Evolutionary conservation across 2,797 vertebrate species (phyloP).

Genomic region (Spinus pinus): DNA sequence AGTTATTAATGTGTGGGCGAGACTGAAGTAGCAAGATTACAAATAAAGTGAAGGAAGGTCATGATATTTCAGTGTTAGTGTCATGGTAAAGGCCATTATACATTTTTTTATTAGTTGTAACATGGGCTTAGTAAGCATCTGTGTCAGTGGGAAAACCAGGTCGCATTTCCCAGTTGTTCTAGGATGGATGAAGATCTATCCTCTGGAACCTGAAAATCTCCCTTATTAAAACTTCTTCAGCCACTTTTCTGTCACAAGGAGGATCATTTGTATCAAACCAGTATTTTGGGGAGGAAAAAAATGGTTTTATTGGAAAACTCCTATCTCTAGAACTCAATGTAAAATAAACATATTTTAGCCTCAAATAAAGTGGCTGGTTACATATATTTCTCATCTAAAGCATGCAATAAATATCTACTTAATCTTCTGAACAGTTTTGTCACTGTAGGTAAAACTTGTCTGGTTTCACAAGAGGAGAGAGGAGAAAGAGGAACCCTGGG

Average conservation of each 20-base stretch:
- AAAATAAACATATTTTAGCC: neutral
- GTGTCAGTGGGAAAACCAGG: neutral
- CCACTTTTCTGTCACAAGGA: neutral
- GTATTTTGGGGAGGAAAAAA: neutral
- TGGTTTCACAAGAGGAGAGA: neutral
- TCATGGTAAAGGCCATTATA: neutral
- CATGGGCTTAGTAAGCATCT: neutral
- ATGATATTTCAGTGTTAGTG: neutral
- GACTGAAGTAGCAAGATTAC: neutral
- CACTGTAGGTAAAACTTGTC: neutral
- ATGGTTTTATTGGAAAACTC: neutral
- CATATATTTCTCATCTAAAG: neutral
- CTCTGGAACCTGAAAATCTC: neutral
- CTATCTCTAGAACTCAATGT: neutral
- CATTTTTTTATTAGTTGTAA: neutral
- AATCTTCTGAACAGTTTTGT: neutral
- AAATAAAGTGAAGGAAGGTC: neutral
- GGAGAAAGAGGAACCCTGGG: neutral
- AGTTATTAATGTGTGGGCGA: neutral
- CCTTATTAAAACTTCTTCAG: neutral
- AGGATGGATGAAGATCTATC: neutral
- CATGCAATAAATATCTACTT: neutral
- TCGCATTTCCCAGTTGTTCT: rapidly evolving
- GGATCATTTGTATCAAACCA: neutral
- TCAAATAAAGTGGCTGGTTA: neutral